A percentile compares a stretch with the other conserved stretches of the same genome.
phyloP scores from a whole-genome alignment of 1,140 invertebrate genomes.

The Onthophagus taurus region DNA sequence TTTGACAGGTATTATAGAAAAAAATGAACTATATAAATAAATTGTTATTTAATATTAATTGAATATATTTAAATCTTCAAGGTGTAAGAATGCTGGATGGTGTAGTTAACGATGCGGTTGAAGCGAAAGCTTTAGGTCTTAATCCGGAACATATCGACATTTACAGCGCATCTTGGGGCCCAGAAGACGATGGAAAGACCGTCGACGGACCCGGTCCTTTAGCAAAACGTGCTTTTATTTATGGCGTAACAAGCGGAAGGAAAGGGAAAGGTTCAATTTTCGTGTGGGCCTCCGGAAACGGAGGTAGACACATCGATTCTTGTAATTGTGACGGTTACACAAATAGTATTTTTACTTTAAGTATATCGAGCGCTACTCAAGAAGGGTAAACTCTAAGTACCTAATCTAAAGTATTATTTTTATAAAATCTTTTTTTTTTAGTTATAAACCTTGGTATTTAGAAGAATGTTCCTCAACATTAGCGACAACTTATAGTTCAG shows the following conservation, averaged over 20 bases:
- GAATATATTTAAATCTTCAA: constrained; percentile 34
- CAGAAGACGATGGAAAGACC: constrained; percentile 94
- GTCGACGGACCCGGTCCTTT: constrained; percentile 97
- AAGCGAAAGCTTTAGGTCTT: constrained; percentile 81
- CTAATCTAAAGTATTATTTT: background rate
- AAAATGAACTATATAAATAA: too few relatives aligned
- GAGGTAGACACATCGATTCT: constrained; percentile 89
- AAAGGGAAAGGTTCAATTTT: constrained; percentile 95
- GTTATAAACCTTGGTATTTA: constrained; percentile 95
- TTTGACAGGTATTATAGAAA: too few relatives aligned
- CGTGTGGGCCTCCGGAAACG: constrained; percentile 98
- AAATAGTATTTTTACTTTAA: constrained; percentile 96
- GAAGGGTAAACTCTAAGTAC: too few relatives aligned
- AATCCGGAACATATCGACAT: constrained; percentile 93
- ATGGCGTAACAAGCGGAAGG: constrained; percentile 89
- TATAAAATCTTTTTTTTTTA: constrained; percentile 27
- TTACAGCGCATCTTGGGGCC: constrained; percentile 93
- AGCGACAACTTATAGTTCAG: constrained; percentile 92
- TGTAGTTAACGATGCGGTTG: constrained; percentile 89
- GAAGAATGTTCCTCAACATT: constrained; percentile 96
- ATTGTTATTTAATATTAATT: too few relatives aligned
- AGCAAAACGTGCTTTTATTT: constrained; percentile 88
- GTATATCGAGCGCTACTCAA: constrained; percentile 94
- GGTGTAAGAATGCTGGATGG: constrained; percentile 92
- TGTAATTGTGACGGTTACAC: constrained; percentile 99